Percentiles rank a stretch among this genome's conserved stretches.
Evolutionary conservation across 2,113 vertebrate genomes (phyloP).

Genomic region (Morone chrysops): DNA sequence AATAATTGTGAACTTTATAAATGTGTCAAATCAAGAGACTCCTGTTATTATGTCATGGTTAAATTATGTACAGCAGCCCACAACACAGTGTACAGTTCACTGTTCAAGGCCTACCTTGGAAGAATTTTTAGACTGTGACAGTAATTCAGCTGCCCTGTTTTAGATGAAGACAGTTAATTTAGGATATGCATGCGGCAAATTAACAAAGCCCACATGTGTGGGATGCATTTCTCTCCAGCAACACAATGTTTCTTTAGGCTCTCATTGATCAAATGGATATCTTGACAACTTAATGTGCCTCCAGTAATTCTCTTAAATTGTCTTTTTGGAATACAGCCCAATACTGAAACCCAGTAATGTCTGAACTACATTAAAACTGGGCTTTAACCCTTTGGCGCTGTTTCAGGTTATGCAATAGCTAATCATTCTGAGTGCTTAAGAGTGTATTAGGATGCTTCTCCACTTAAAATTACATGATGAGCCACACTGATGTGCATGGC

Average conservation of each 20-base stretch:
- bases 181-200: constrained; percentile 43
- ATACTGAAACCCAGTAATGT: constrained; percentile 74
- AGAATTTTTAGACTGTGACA: neutral
- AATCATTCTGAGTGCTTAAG: constrained; percentile 82
- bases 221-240: constrained; percentile 43
- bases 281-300: constrained; percentile 82
- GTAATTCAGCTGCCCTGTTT: constrained; percentile 21
- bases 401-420: constrained; percentile 80
- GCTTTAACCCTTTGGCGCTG: constrained; percentile 77
- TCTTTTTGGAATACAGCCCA: constrained; percentile 81
- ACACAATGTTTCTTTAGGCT: constrained; percentile 65
- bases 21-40: constrained; percentile 43
- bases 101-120: constrained; percentile 17
- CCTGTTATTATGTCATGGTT: constrained; percentile 27
- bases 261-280: constrained; percentile 68
- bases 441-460: constrained; percentile 67
- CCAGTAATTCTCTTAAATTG: constrained; percentile 83
- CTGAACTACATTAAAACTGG: constrained; percentile 79
- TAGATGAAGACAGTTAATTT: constrained; percentile 35
- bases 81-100: constrained; percentile 36
- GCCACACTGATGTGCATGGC: constrained; percentile 17
- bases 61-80: constrained; percentile 42
- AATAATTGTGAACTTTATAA: constrained; percentile 28
- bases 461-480: constrained; percentile 64
- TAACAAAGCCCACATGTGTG: constrained; percentile 48